Conservation (phyloP, 23 tunicate species). For the Styela plicata region DNA sequence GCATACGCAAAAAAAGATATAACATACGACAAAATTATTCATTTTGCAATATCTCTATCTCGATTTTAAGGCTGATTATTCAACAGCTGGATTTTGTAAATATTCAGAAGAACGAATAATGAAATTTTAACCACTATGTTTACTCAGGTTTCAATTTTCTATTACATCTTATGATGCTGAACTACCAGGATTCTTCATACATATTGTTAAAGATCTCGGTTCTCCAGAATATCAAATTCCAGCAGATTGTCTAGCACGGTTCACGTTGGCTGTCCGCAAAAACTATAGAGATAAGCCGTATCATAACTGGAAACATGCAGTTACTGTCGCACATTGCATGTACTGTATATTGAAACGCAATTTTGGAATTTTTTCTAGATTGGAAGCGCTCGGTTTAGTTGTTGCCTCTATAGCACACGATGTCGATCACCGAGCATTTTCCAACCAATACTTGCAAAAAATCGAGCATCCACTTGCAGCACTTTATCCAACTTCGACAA, state of each 20-base stretch:
- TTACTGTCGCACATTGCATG: slow-evolving; percentile 81
- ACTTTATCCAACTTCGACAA: slow-evolving; percentile 70
- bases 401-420: slow-evolving; percentile 72
- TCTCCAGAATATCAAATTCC: slow-evolving; percentile 18
- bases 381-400: slow-evolving; percentile 47
- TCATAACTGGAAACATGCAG: slow-evolving; percentile 87
- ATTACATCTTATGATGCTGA: slow-evolving; percentile 33
- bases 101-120: too few relatives aligned
- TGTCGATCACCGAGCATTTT: slow-evolving; percentile 62
- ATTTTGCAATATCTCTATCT: too few relatives aligned
- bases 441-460: slow-evolving; percentile 61
- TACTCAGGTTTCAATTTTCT: slow-evolving; percentile 50
- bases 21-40: too few relatives aligned
- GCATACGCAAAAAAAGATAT: too few relatives aligned
- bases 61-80: too few relatives aligned
- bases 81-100: too few relatives aligned
- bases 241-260: slow-evolving; percentile 34
- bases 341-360: slow-evolving; percentile 55
- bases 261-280: slow-evolving; percentile 50
- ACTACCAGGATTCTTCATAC: slow-evolving; percentile 43
- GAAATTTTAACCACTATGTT: too few relatives aligned
- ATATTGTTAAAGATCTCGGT: slow-evolving; percentile 43
- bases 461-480: slow-evolving; percentile 47
- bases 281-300: slow-evolving; percentile 62
- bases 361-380: slow-evolving; percentile 31